Evolutionary conservation across 2,797 vertebrate species (phyloP).

Genomic region (Coccyzus lansbergi): DNA sequence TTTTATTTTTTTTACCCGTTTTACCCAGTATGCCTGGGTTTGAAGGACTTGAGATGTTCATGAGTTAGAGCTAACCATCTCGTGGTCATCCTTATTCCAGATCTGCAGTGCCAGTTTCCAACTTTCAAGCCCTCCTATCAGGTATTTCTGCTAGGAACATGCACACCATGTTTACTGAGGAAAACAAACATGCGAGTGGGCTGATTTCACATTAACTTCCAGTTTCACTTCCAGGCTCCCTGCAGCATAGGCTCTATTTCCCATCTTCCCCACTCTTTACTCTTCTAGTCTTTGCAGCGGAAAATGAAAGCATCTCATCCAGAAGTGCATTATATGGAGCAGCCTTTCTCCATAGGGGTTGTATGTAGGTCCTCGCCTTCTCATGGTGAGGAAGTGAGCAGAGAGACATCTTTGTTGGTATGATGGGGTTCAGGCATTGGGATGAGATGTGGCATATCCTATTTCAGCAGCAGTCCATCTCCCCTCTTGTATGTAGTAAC

Average conservation of each 20-base stretch:
- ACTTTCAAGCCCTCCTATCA: background rate
- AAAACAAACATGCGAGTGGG: background rate
- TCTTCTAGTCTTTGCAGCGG: background rate
- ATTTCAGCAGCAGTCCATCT: background rate
- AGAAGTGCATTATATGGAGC: background rate
- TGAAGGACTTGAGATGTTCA: background rate
- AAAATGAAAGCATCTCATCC: background rate
- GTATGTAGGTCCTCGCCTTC: background rate
- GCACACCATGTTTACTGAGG: background rate
- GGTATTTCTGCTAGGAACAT: background rate
- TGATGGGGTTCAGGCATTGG: background rate
- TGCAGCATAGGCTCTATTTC: background rate
- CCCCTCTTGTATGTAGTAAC: background rate
- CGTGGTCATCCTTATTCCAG: rapidly evolving
- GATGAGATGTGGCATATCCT: background rate
- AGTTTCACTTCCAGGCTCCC: background rate
- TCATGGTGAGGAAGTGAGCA: background rate
- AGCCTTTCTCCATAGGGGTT: background rate
- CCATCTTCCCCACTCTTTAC: background rate
- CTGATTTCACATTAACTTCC: background rate
- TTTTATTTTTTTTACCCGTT: background rate
- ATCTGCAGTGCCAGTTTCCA: background rate
- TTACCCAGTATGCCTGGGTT: background rate
- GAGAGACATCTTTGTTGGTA: background rate
- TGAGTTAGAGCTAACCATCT: background rate